These are phyloP conservation scores for Fopius arisanus DNA, from an alignment of 1,140 invertebrate species.

Conservation along the genomic window DNA sequence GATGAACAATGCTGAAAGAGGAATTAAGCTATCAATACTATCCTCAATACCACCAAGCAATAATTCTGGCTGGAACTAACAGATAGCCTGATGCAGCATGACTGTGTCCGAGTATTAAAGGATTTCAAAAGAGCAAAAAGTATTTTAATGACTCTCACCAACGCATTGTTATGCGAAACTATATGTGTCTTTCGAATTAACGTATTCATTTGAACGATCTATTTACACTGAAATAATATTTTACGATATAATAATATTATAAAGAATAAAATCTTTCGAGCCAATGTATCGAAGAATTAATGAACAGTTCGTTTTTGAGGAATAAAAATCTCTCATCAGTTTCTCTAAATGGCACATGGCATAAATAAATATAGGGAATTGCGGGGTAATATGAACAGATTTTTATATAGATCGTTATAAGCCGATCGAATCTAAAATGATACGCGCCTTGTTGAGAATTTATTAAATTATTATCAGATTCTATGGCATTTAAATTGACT, in stretches of 20 bases:
- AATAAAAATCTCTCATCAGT: too few species aligned
- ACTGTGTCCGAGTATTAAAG: background rate
- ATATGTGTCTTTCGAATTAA: conserved; percentile 46
- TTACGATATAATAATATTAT: conserved; percentile 26
- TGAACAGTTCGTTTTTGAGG: background rate
- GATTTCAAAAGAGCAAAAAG: conserved; percentile 4
- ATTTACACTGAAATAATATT: conserved; percentile 43
- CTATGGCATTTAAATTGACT: too few species aligned
- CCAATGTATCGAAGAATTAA: conserved; percentile 26
- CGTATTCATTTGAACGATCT: conserved; percentile 46
- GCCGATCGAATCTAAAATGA: too few species aligned
- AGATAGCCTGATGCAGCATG: background rate
- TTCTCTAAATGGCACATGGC: too few species aligned
- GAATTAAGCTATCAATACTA: background rate
- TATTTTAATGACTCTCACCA: conserved; percentile 38
- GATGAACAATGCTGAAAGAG: background rate
- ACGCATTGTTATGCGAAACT: conserved; percentile 32
- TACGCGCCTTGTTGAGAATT: too few species aligned
- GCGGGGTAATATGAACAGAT: too few species aligned
- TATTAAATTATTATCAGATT: too few species aligned
- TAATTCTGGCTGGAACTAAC: background rate
- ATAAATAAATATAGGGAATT: too few species aligned
- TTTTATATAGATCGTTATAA: too few species aligned
- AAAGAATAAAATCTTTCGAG: conserved; percentile 25
- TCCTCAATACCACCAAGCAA: background rate